A percentile compares a stretch with the other conserved stretches of the same genome.
Conservation (phyloP, 2,888 invertebrate genomes). For the Eupithecia pulchellata region DNA sequence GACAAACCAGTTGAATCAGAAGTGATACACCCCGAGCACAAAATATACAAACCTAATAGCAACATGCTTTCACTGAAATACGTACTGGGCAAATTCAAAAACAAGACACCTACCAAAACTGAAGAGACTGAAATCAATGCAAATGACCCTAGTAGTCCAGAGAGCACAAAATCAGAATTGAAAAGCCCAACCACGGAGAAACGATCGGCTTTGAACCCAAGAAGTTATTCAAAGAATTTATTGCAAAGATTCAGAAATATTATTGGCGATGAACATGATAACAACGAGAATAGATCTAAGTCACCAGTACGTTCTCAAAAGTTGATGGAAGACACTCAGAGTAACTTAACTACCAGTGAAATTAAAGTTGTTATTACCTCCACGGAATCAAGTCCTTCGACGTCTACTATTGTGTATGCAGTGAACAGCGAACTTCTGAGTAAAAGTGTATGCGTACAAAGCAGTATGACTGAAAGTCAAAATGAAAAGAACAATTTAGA, state of each 20-base stretch:
- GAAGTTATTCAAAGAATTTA: constrained; percentile 79
- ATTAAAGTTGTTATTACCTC: constrained; percentile 76
- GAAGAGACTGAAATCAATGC: constrained; percentile 76
- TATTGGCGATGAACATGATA: constrained; percentile 80
- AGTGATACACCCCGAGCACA: constrained; percentile 91
- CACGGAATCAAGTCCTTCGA: constrained; percentile 66
- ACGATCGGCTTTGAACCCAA: constrained; percentile 73
- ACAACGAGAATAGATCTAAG: constrained; percentile 66
- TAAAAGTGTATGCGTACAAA: constrained; percentile 74
- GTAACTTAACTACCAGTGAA: constrained; percentile 61
- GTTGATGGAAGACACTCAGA: constrained; percentile 54
- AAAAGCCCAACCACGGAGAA: constrained; percentile 78
- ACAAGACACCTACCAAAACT: constrained; percentile 71
- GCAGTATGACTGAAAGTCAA: constrained; percentile 70
- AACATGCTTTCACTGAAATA: constrained; percentile 84
- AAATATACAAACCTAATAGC: constrained; percentile 89
- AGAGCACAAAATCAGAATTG: constrained; percentile 65
- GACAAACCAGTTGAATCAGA: constrained; percentile 75
- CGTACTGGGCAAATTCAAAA: constrained; percentile 83
- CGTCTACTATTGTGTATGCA: constrained; percentile 62
- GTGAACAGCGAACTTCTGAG: constrained; percentile 65
- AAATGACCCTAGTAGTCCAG: constrained; percentile 72
- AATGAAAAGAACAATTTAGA: constrained; percentile 75
- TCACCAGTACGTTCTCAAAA: constrained; percentile 47
- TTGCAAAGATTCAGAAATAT: constrained; percentile 81